Conservation (phyloP, 1,140 invertebrate genomes). For the Papilio glaucus region DNA sequence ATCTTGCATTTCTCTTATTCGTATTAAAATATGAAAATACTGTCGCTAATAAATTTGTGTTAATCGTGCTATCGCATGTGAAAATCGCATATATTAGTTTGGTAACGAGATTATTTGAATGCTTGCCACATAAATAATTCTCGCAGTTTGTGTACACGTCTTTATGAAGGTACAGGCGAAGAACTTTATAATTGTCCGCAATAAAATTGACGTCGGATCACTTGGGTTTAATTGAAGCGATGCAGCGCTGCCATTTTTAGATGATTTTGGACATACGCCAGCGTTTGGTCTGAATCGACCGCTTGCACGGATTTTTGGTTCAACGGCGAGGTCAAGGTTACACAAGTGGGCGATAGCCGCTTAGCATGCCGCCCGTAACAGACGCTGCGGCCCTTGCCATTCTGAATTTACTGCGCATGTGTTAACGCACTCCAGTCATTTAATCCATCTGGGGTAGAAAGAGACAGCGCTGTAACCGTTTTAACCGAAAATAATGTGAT, state of each 20-base stretch:
- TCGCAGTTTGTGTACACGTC: constrained; percentile 44
- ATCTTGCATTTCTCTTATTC: background rate
- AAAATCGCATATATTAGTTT: constrained; percentile 21
- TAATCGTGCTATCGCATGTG: constrained; percentile 9
- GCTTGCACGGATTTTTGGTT: constrained; percentile 65
- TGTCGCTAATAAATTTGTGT: constrained; percentile 19
- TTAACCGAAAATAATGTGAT: too few relatives aligned
- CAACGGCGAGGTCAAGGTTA: constrained; percentile 67
- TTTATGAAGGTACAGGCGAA: constrained; percentile 30
- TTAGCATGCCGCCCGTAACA: background rate
- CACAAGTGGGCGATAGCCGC: constrained; percentile 49
- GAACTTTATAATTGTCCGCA: constrained; percentile 20
- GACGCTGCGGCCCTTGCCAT: background rate
- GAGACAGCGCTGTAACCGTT: too few relatives aligned
- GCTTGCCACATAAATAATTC: constrained; percentile 48
- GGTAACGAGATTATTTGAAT: constrained; percentile 16
- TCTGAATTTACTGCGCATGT: background rate
- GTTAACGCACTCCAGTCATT: background rate
- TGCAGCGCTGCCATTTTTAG: constrained; percentile 71
- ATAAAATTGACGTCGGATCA: constrained; percentile 41
- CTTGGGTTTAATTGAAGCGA: constrained; percentile 67
- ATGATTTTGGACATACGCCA: constrained; percentile 72
- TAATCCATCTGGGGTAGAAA: background rate
- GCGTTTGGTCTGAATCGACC: constrained; percentile 61
- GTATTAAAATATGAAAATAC: constrained; percentile 14